Conservation (phyloP, 2,113 vertebrate genomes). For the Tautogolabrus adspersus region DNA sequence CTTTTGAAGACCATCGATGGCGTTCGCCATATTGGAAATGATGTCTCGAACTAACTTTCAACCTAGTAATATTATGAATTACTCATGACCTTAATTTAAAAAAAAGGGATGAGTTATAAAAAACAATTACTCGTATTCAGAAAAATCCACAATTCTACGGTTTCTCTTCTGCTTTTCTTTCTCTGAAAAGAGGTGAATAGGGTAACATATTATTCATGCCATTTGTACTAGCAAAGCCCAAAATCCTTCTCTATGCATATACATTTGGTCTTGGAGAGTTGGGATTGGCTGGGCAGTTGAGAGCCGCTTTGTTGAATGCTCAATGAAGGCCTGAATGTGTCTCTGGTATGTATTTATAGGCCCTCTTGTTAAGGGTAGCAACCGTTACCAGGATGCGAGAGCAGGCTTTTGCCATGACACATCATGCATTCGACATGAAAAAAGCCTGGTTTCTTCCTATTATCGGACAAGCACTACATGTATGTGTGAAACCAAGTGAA, state of each 20-base stretch:
- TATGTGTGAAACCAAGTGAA: constrained; percentile 5
- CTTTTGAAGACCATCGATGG: too few species aligned
- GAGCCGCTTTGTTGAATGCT: constrained; percentile 50
- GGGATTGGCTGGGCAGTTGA: constrained; percentile 30
- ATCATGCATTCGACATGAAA: constrained; percentile 34
- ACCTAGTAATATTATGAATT: too few species aligned
- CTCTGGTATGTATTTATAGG: constrained; percentile 68
- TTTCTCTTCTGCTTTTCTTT: too few species aligned
- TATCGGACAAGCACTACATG: neutral
- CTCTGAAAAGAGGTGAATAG: too few species aligned
- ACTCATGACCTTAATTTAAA: too few species aligned
- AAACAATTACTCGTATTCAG: too few species aligned
- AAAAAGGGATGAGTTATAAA: too few species aligned
- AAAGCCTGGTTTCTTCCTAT: constrained; percentile 1
- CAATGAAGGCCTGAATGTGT: constrained; percentile 52
- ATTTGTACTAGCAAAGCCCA: too few species aligned
- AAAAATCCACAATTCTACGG: too few species aligned
- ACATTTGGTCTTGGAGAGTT: constrained; percentile 11
- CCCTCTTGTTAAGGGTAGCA: constrained; percentile 71
- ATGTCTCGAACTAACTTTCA: too few species aligned
- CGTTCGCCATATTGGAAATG: too few species aligned
- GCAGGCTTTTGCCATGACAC: constrained; percentile 59
- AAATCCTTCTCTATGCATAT: constrained; percentile 19
- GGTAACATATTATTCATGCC: too few species aligned
- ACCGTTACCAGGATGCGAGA: constrained; percentile 74